Evolutionary conservation across 2,888 invertebrate genomes (phyloP).

Genomic region (Portevinia maculata): DNA sequence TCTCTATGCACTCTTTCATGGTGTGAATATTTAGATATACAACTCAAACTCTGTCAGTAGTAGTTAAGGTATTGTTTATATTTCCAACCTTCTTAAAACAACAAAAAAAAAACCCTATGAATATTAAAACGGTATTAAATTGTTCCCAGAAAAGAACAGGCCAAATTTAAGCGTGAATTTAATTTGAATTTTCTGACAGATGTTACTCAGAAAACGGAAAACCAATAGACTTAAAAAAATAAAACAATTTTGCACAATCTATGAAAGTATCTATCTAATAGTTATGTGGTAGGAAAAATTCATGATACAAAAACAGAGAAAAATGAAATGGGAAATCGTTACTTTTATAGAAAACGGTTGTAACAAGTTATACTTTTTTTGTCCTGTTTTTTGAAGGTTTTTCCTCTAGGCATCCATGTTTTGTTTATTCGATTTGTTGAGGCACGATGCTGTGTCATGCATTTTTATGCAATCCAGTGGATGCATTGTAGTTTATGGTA

Average conservation of each 20-base stretch:
- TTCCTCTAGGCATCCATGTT: slow-evolving; percentile 16
- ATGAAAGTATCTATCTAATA: slow-evolving; percentile 5
- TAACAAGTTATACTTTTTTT: slow-evolving; percentile 16
- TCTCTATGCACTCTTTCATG: slow-evolving; percentile 8
- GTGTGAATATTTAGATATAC: background rate
- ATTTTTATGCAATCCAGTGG: slow-evolving; percentile 65
- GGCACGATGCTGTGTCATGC: slow-evolving; percentile 73
- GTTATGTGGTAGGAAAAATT: slow-evolving; percentile 22
- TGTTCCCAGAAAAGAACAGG: slow-evolving; percentile 40
- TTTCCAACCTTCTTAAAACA: slow-evolving; percentile 9
- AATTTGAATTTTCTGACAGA: slow-evolving; percentile 28
- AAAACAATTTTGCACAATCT: slow-evolving; percentile 19
- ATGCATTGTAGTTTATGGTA: slow-evolving; percentile 57
- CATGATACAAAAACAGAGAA: slow-evolving; percentile 20
- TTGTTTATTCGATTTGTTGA: slow-evolving; percentile 56
- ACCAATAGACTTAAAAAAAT: slow-evolving; percentile 3
- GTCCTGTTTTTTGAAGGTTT: slow-evolving; percentile 40
- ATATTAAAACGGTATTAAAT: slow-evolving; percentile 33
- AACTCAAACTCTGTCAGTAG: background rate
- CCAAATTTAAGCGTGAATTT: slow-evolving; percentile 47
- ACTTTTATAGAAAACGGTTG: slow-evolving; percentile 34
- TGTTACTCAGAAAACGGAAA: slow-evolving; percentile 6
- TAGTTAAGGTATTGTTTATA: slow-evolving; percentile 14
- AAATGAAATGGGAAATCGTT: slow-evolving; percentile 48
- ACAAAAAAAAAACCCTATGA: slow-evolving; percentile 1